Percentiles rank a stretch among this genome's conserved stretches.
phyloP scores from a whole-genome alignment of 2,113 vertebrate species.

The Sakesphorus luctuosus region DNA sequence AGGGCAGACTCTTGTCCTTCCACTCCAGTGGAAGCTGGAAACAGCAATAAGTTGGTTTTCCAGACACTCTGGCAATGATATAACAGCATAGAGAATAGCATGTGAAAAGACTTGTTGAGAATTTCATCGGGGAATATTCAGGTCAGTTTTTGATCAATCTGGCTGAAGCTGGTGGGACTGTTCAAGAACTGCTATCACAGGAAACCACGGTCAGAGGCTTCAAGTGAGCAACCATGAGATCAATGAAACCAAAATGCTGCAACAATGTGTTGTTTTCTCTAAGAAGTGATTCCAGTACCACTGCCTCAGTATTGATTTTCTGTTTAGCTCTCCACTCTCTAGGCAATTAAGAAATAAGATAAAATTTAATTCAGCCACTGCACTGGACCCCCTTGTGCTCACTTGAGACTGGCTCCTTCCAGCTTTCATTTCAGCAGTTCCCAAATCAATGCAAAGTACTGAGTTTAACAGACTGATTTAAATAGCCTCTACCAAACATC shows the following conservation, averaged over 20 bases:
- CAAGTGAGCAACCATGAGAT: neutral
- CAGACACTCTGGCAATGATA: neutral
- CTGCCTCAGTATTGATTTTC: neutral
- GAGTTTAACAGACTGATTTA: neutral
- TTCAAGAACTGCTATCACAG: neutral
- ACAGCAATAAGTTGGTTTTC: neutral
- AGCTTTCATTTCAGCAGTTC: neutral
- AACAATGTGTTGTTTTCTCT: neutral
- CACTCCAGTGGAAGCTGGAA: neutral
- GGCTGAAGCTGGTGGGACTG: neutral
- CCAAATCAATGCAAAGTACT: neutral
- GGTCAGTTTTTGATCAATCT: neutral
- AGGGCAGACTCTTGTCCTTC: neutral
- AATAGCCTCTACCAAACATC: neutral
- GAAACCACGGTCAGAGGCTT: neutral
- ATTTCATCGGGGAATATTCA: neutral
- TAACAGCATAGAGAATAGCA: accelerated
- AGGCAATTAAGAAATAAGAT: neutral
- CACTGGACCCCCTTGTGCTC: neutral
- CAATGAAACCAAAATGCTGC: neutral
- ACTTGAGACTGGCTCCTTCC: neutral
- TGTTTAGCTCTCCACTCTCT: neutral
- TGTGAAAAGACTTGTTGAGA: neutral
- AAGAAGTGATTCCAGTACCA: neutral
- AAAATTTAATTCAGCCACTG: neutral